Evolutionary conservation across 2,888 invertebrate species (phyloP).

Genomic region (Arrhopalites spinosus): DNA sequence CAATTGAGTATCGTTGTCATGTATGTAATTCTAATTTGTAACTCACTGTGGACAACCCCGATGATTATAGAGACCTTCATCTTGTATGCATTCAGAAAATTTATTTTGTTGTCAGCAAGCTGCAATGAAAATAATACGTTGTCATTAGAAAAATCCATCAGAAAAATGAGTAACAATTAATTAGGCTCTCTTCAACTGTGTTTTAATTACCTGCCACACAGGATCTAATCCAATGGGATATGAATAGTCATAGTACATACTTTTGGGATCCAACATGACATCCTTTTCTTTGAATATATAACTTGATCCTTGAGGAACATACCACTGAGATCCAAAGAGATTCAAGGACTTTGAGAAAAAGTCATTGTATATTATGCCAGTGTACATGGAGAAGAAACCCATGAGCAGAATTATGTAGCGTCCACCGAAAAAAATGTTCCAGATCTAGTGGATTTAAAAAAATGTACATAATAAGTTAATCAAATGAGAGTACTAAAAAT

Average conservation of each 20-base stretch:
- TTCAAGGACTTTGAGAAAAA: constrained; percentile 95
- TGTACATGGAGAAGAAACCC: constrained; percentile 98
- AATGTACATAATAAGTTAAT: constrained; percentile 8
- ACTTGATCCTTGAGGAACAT: constrained; percentile 55
- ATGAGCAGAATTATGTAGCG: constrained; percentile 96
- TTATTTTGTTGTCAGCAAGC: constrained; percentile 80
- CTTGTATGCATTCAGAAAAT: constrained; percentile 88
- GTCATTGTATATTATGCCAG: constrained; percentile 97
- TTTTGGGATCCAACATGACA: constrained; percentile 54
- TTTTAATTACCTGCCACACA: constrained; percentile 68
- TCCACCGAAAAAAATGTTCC: constrained; percentile 97
- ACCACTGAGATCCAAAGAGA: constrained; percentile 92
- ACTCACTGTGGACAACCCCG: constrained; percentile 82
- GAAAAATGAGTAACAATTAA: too few relatives aligned
- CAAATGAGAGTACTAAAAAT: background rate
- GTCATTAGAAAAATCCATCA: constrained; percentile 10
- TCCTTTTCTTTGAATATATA: constrained; percentile 54
- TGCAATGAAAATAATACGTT: constrained; percentile 53
- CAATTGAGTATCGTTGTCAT: too few relatives aligned
- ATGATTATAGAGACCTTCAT: constrained; percentile 98
- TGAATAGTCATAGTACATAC: constrained; percentile 61
- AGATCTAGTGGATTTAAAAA: constrained; percentile 79
- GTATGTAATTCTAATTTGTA: too few relatives aligned
- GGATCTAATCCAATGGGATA: constrained; percentile 92
- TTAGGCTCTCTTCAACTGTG: background rate